Evolutionary conservation across 2,113 vertebrate genomes (phyloP).

Genomic region (Dipodomys spectabilis): DNA sequence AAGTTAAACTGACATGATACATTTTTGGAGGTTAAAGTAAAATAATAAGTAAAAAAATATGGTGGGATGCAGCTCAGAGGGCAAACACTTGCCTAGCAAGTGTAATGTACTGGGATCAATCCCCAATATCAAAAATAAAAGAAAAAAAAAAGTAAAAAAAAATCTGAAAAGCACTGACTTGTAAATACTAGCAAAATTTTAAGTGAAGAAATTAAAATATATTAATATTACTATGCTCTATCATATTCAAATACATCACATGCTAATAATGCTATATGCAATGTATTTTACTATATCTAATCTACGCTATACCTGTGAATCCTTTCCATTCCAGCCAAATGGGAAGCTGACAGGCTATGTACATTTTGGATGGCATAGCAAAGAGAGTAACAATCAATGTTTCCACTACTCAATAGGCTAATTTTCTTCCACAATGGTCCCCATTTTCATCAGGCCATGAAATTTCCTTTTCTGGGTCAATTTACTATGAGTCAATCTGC

Average conservation of each 20-base stretch:
- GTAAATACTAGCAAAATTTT: background rate
- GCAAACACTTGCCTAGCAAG: too few species aligned
- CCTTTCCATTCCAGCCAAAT: constrained; percentile 15
- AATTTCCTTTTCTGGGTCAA: constrained; percentile 74
- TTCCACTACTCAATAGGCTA: constrained; percentile 64
- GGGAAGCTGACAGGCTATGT: constrained; percentile 9
- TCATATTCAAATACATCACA: background rate
- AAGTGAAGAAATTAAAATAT: constrained; percentile 17
- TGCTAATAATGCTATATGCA: background rate
- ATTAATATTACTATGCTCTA: background rate
- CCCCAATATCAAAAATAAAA: too few species aligned
- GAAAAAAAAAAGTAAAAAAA: too few species aligned
- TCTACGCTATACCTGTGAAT: background rate
- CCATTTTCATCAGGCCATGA: constrained; percentile 72
- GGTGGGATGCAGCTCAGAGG: too few species aligned
- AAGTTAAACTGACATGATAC: constrained; percentile 31
- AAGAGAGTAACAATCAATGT: constrained; percentile 64
- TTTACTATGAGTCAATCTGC: constrained; percentile 74
- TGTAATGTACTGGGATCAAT: too few species aligned
- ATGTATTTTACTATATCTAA: background rate
- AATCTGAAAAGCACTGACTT: background rate
- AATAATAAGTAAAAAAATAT: background rate
- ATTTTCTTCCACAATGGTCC: constrained; percentile 69
- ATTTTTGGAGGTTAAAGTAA: background rate
- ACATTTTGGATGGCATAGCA: constrained; percentile 12